Evolutionary conservation across 2,113 vertebrate species (phyloP), one percentile per base, ranked within the genome.

Genomic region (Menidia beryllina): DNA sequence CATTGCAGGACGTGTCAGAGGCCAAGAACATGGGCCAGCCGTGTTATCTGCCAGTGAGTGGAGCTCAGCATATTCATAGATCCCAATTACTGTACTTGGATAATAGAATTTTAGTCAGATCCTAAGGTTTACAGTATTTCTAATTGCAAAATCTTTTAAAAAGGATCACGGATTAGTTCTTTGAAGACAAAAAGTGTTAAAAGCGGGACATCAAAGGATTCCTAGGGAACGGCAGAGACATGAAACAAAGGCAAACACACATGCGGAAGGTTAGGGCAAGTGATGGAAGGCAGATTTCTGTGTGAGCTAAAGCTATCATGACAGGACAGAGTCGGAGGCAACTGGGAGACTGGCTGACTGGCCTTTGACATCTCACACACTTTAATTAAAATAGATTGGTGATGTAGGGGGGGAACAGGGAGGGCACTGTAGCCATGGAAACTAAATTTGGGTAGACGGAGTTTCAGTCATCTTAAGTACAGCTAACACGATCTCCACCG

Each of bases 361-460:
- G 73, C 84, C 86, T 91, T 89, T 91, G 88, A 91, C 82, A 86
- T 83, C 88, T 82, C 56, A 62, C 79, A 72, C 72, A 51, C 84
- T 85, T 92, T 92, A 88, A 92, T 92, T 93, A 88, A 91, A 93
- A 84, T 53, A 83, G 84, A 90, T 83, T 83, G 78, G 63, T 24
- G 61, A 79, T 62, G 47, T 61, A 76, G 63, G 55, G 55, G 47
- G 13, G 21, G 20, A 47, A 21, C 63, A 69, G 60, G 75, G 69
- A 70, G 73, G 66, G 72, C 56, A 39, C 56, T 58, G 73, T 88
- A 66, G 67, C 87, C 53, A 57, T 69, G 77, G 87, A 75, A 81
- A 90, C 88, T 36, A 76, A 75, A 36, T 83, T 85, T 79, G 55
- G 75, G 24, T 69, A 51, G 51, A 74, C 24, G 71, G 49, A 72